Percentiles rank a stretch among this genome's conserved stretches.
phyloP scores from a whole-genome alignment of 1,140 invertebrate genomes.

The Brachionus koreanus region DNA sequence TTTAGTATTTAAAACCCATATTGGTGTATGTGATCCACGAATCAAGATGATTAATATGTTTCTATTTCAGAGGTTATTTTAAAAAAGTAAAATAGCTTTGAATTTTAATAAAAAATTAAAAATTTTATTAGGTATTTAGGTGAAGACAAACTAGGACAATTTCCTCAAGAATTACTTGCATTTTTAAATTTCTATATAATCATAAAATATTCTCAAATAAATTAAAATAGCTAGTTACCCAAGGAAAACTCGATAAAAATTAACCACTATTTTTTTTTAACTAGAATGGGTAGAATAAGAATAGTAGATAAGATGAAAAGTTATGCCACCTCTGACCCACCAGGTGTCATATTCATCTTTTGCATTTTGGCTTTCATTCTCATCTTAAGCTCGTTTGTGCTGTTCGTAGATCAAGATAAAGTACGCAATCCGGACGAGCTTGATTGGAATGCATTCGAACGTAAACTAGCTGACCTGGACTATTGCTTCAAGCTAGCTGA shows the following conservation, averaged over 20 bases:
- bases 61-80: too few relatives aligned
- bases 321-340: background rate
- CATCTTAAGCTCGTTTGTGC: background rate
- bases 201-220: background rate
- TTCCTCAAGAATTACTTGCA: background rate
- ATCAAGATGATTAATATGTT: too few relatives aligned
- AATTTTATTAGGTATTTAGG: background rate
- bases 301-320: background rate
- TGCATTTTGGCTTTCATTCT: constrained; percentile 21
- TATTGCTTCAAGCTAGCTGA: background rate
- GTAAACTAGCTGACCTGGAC: background rate
- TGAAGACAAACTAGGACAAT: background rate
- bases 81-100: background rate
- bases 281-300: background rate
- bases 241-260: background rate
- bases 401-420: background rate
- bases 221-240: background rate
- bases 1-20: too few relatives aligned
- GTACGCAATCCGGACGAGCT: constrained; percentile 26
- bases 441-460: constrained; percentile 12
- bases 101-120: background rate
- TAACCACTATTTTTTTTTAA: background rate
- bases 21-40: too few relatives aligned
- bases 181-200: background rate
- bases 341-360: constrained; percentile 8